Percentiles rank a stretch among this genome's conserved stretches.
phyloP scores from a whole-genome alignment of 2,888 invertebrate species.

The Caenorhabditis sp. region DNA sequence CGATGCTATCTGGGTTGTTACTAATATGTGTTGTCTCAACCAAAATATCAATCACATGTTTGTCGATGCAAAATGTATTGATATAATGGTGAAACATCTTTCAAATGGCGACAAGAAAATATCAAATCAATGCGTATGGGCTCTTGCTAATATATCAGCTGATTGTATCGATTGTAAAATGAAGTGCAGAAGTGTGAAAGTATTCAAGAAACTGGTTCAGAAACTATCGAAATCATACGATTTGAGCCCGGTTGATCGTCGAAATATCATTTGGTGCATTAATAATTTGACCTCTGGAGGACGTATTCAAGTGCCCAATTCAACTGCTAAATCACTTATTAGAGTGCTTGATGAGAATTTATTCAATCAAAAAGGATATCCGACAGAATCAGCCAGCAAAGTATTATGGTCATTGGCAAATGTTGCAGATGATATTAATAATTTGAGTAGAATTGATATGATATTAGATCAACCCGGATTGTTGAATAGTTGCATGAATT shows the following conservation, averaged over 20 bases:
- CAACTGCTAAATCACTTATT: conserved; percentile 16
- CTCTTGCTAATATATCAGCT: conserved; percentile 45
- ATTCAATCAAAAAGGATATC: conserved; percentile 1
- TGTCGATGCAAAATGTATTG: conserved; percentile 26
- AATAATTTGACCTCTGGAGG: conserved; percentile 44
- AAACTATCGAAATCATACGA: background rate
- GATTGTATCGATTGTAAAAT: conserved; percentile 41
- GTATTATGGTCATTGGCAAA: conserved; percentile 43
- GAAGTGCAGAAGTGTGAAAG: conserved; percentile 18
- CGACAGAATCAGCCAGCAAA: conserved; percentile 15
- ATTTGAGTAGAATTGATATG: conserved; percentile 14
- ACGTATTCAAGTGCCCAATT: conserved; percentile 7
- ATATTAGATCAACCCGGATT: background rate
- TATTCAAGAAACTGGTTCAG: conserved; percentile 6
- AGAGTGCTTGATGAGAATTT: conserved; percentile 10
- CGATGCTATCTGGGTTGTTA: conserved; percentile 47
- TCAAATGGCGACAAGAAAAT: conserved; percentile 20
- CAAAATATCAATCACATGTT: conserved; percentile 37
- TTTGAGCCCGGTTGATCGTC: background rate
- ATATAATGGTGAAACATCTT: conserved; percentile 19
- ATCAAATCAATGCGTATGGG: conserved; percentile 39
- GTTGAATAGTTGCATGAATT: background rate
- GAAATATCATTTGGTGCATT: conserved; percentile 39
- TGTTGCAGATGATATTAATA: conserved; percentile 37
- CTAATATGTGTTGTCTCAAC: conserved; percentile 45